phyloP scores from a whole-genome alignment of 2,113 vertebrate genomes.

The Coregonus clupeaformis region DNA sequence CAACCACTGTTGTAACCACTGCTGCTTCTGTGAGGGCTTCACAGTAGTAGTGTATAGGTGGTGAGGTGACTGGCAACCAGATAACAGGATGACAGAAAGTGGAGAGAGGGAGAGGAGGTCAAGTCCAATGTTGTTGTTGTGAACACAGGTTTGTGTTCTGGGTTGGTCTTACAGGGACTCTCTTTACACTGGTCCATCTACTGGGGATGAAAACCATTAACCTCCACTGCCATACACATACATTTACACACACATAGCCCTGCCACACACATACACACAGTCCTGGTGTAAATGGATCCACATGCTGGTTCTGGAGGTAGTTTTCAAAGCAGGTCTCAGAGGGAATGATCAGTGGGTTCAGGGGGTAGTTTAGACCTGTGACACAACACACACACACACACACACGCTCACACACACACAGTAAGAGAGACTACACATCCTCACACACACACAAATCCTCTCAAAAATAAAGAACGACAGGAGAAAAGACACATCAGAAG shows the following conservation, averaged over 20 bases:
- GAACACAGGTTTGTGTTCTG: no score
- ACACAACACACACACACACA: not conserved
- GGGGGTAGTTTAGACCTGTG: not conserved
- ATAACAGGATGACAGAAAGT: no score
- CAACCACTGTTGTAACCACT: no score
- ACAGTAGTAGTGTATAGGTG: no score
- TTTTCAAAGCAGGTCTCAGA: not conserved
- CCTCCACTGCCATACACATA: not conserved
- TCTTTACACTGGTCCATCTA: not conserved
- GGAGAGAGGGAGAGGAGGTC: no score
- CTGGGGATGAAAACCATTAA: not conserved
- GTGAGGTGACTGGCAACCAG: no score
- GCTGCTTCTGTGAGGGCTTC: no score
- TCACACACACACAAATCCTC: not conserved
- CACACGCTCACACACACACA: not conserved
- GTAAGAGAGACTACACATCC: not conserved
- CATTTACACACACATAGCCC: no score
- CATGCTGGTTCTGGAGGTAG: not conserved
- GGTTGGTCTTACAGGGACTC: not conserved
- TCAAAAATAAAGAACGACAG: not conserved
- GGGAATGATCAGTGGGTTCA: not conserved
- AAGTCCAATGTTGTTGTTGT: no score
- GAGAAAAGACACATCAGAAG: not conserved
- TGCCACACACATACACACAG: not conserved
- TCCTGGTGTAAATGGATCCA: not conserved